Conservation (phyloP, 2,888 invertebrate species). For the Pilophorus perplexus region DNA sequence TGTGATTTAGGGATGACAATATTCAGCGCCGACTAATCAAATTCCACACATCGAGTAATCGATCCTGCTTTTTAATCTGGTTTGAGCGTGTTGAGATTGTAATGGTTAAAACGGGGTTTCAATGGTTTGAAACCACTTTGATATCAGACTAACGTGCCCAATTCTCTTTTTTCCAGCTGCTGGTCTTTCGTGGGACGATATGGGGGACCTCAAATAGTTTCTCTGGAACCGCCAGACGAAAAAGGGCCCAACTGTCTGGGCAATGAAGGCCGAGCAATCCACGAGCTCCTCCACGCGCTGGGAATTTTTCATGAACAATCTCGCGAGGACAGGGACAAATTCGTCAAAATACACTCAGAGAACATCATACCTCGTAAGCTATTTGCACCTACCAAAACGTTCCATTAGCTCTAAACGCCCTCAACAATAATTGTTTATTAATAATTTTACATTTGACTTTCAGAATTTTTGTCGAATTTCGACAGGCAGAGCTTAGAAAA, state of each 20-base stretch:
- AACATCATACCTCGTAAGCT: constrained; percentile 63
- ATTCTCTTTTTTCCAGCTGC: too few species aligned
- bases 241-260: constrained; percentile 64
- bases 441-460: too few species aligned
- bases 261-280: constrained; percentile 69
- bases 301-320: constrained; percentile 81
- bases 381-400: neutral
- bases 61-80: too few species aligned
- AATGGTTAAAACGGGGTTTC: too few species aligned
- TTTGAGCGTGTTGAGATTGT: too few species aligned
- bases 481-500: constrained; percentile 63
- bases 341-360: constrained; percentile 66
- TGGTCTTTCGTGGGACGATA: constrained; percentile 73
- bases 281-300: constrained; percentile 77
- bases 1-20: too few species aligned
- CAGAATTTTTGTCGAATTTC: constrained; percentile 63
- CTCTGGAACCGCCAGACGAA: constrained; percentile 63
- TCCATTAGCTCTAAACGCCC: too few species aligned
- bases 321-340: constrained; percentile 68
- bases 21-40: too few species aligned
- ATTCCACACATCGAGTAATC: too few species aligned
- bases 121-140: too few species aligned
- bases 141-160: too few species aligned
- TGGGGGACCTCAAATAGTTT: constrained; percentile 72
- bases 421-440: too few species aligned